Evolutionary conservation across 1,140 invertebrate genomes (phyloP), one percentile per base, ranked within the genome.

Genomic region (Listronotus oregonensis): DNA sequence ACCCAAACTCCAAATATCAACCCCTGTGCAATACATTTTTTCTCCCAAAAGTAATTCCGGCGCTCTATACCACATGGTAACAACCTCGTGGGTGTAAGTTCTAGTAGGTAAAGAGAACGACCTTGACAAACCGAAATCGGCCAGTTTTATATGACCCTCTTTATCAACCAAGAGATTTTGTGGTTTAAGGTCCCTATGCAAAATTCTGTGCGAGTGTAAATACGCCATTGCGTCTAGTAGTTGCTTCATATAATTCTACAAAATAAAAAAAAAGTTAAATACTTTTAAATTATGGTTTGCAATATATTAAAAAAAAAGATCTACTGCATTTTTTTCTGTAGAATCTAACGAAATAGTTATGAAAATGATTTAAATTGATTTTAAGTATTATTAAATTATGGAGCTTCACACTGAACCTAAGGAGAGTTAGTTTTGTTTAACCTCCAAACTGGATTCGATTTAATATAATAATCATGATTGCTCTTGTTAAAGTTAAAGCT

Each of bases 21-120:
- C 90, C 10, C 93, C 86, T 7, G 91, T 92, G 7, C 91, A 90
- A 77, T 98, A 98, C 69, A 90, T 87, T 79, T 94, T 93, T 18
- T 90, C 87, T 15, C 96, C 96, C 6, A 99, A 81, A 46, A 99
- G 82, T 71, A 99, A 92, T 82, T 99, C 96, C 3, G 96, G 96
- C 6, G 96, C 92, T 71, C 96, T 83, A 81, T 99, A 98, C 96
- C 96, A 98, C 46, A 99, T 83, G 6, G 96, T 98, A 0, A 98
- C 90, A 8, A 98, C 95, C 83, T 97, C 94, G 79, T 96, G 94
- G 0, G 94, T 96, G 73, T 94, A 96, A 3, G 88, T 87, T 46
- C 91, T 82, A 61, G 95, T 85, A 7, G 94, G 95, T 21, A 96
- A 80, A 42, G 87, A 88, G 80, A 95, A 95, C 6, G 88, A 87